phyloP scores from a whole-genome alignment of 64 coral and sea anemone genomes.

The Montipora efflorescens region DNA sequence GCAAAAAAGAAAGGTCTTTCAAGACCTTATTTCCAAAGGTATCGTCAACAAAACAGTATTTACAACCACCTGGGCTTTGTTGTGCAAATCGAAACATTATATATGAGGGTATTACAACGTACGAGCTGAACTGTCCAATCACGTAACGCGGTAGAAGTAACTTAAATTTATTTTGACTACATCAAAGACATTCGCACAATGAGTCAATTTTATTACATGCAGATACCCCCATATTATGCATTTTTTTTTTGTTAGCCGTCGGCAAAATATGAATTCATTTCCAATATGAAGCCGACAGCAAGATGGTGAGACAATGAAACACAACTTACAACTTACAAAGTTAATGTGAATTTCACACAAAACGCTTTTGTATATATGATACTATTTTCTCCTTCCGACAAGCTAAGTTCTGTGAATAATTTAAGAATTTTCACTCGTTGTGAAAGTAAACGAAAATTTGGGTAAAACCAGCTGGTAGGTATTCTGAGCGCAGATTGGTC shows the following conservation, averaged over 20 bases:
- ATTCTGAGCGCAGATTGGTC: neutral
- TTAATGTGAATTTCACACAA: neutral
- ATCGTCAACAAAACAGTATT: neutral
- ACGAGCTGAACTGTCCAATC: neutral
- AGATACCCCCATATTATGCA: neutral
- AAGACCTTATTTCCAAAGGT: neutral
- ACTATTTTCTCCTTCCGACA: neutral
- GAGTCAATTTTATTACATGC: neutral
- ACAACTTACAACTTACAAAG: neutral
- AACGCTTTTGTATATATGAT: neutral
- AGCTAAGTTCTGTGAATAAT: slow-evolving; percentile 31
- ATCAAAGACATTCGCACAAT: neutral
- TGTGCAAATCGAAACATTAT: neutral
- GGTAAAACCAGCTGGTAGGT: slow-evolving; percentile 9
- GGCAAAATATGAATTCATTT: neutral
- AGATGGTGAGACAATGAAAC: neutral
- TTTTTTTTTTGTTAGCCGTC: neutral
- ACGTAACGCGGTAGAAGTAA: neutral
- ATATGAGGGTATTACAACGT: neutral
- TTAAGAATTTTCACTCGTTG: neutral
- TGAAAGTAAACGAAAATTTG: neutral
- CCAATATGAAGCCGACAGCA: neutral
- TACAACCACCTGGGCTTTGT: neutral
- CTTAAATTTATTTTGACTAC: neutral
- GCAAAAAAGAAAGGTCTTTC: neutral